These are phyloP conservation scores for Tetraodon nigroviridis DNA, from an alignment of 2,113 vertebrate species.

Conservation along the genomic window DNA sequence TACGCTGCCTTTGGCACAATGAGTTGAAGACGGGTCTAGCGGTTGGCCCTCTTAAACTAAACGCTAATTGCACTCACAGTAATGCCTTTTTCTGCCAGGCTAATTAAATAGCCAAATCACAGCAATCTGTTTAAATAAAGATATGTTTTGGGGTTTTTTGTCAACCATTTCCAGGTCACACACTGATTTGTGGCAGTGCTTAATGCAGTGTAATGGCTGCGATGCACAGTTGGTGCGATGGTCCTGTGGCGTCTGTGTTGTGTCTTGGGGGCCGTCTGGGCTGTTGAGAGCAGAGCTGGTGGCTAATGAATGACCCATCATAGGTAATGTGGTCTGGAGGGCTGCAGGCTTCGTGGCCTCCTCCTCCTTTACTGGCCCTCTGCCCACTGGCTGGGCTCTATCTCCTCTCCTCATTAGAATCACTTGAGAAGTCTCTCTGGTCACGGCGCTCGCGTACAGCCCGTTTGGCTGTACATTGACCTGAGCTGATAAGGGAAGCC, in stretches of 20 bases:
- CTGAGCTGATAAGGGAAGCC: background rate
- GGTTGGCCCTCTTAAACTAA: background rate
- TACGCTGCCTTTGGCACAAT: constrained; percentile 22
- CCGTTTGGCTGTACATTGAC: background rate
- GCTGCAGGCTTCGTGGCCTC: constrained; percentile 48
- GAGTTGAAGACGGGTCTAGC: background rate
- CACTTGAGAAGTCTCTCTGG: constrained; percentile 31
- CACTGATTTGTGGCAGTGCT: no score
- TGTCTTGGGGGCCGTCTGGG: constrained; percentile 50
- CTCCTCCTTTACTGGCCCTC: constrained; percentile 50
- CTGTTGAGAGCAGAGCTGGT: constrained; percentile 70
- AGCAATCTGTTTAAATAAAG: background rate
- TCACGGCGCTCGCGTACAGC: background rate
- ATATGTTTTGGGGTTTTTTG: background rate
- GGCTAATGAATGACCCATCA: constrained; percentile 81
- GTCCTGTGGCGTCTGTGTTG: constrained; percentile 50
- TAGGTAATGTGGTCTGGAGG: constrained; percentile 66
- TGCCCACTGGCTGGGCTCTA: constrained; percentile 44
- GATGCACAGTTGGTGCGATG: constrained; percentile 18
- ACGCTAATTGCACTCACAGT: background rate
- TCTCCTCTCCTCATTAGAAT: constrained; percentile 7
- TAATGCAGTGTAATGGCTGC: background rate
- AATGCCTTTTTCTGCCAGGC: background rate
- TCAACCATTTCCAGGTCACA: background rate
- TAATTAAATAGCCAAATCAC: background rate